Base-by-base conservation (phyloP, 2,888 invertebrate genomes). In the Ferrisia virgata region DNA sequence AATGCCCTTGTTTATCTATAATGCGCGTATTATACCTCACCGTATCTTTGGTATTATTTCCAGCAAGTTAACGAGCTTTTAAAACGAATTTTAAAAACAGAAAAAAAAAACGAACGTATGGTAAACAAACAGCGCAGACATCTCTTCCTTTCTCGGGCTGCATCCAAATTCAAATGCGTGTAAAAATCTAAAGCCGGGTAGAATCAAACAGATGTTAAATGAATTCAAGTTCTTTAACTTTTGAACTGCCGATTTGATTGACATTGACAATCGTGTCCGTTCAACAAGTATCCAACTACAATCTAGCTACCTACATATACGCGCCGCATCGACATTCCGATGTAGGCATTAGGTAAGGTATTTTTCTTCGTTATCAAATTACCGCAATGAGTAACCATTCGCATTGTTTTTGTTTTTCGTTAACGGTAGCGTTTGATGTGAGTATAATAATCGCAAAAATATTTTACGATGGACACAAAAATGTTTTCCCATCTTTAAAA, bases 251-350 rank as follows among this genome's bases (percentile, higher is more conserved):
- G n/a, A n/a, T 72, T 36, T 72, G 72, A 72, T 33, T 72, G 72
- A 33, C 72, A 33, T 72, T 72, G 72, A 72, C 72, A 72, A 18
- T 72, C 72, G 72, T n/a, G 33, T 72, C 72, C 72, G 72, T 72
- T 72, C 33, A 28, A 72, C 31, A 18, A 72, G 31, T 33, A 72
- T 13, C 11, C n/a, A n/a, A n/a, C n/a, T n/a, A n/a, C n/a, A n/a
- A n/a, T 40, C 13, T 40, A 40, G 18, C 11, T 40, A 40, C 40
- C 47, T 47, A 47, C 5, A 18, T n/a, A n/a, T n/a, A 47, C 47
- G 18, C 36, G 8, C 36, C 36, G 8, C 36, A n/a, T n/a, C 72
- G 72, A 33, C 72, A 72, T 72, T 72, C 72, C 36, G n/a, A 4
- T n/a, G 33, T 25, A 25, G n/a, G n/a, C n/a, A n/a, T n/a, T n/a